These are phyloP conservation scores for Bombus huntii DNA, from an alignment of 1,140 invertebrate genomes.

Conservation along the genomic window DNA sequence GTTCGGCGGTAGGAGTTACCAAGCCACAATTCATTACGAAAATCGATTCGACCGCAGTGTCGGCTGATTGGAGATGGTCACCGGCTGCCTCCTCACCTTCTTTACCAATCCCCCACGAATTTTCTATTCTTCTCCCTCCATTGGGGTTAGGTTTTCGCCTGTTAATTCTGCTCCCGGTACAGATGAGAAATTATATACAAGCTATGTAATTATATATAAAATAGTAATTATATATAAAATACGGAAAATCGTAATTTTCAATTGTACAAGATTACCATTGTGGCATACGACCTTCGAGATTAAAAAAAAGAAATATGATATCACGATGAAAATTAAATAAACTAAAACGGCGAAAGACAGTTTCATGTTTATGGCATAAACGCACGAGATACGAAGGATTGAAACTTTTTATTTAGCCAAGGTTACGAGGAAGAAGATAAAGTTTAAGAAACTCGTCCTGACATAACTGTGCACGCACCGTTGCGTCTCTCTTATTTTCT, in stretches of 20 bases:
- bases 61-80: conserved; percentile 76
- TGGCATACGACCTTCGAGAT: neutral
- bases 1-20: conserved; percentile 65
- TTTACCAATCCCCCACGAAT: conserved; percentile 21
- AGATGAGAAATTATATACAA: conserved; percentile 51
- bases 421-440: conserved; percentile 26
- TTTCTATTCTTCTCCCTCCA: conserved; percentile 28
- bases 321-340: neutral
- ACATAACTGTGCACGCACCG: conserved; percentile 11
- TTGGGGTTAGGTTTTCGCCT: neutral
- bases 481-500: conserved; percentile 24
- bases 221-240: neutral
- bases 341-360: no score
- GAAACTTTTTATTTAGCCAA: conserved; percentile 11
- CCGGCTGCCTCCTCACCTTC: conserved; percentile 49
- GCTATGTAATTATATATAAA: neutral
- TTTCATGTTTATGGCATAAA: neutral
- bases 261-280: neutral
- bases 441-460: conserved; percentile 38
- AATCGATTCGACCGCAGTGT: conserved; percentile 75
- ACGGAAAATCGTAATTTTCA: neutral
- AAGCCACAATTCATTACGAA: conserved; percentile 77
- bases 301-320: neutral
- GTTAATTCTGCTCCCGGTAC: conserved; percentile 9
- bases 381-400: neutral